Evolutionary conservation across 30 jellyfish, hydroid and myxozoan species (phyloP).

Genomic region (Aurelia aurita complex sp. Pacific): DNA sequence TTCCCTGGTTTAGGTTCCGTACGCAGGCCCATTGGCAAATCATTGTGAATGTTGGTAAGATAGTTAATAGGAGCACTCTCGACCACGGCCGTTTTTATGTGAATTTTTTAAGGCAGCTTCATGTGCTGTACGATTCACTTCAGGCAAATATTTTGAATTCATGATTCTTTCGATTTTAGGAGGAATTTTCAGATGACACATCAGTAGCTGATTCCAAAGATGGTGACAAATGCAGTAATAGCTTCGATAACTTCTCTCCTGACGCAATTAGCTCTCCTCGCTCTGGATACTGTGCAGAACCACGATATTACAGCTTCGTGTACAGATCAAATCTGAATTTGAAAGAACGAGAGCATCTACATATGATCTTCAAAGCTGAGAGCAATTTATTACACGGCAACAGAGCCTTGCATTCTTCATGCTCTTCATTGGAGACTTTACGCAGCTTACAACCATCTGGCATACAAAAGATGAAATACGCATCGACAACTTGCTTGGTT

Average conservation of each 20-base stretch:
- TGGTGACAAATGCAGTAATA: constrained; percentile 50
- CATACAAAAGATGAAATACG: constrained; percentile 32
- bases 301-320: constrained; percentile 61
- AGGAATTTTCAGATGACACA: constrained; percentile 65
- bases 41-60: too few species aligned
- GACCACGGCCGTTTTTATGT: too few species aligned
- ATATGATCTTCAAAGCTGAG: constrained; percentile 58
- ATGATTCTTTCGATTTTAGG: constrained; percentile 5
- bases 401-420: constrained; percentile 38
- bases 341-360: constrained; percentile 47
- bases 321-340: constrained; percentile 28
- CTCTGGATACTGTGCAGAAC: constrained; percentile 64
- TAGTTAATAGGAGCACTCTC: too few species aligned
- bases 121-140: too few species aligned
- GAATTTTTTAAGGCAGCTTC: too few species aligned
- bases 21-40: too few species aligned
- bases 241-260: constrained; percentile 80
- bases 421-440: constrained; percentile 52
- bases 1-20: too few species aligned
- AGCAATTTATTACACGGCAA: constrained; percentile 17
- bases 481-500: constrained; percentile 51
- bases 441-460: constrained; percentile 41
- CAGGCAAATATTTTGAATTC: too few species aligned
- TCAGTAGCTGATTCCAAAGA: constrained; percentile 61
- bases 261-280: constrained; percentile 95